Evolutionary conservation across 2,888 invertebrate species (phyloP), one percentile per base, ranked within the genome.

Genomic region (Isoperla grammatica): DNA sequence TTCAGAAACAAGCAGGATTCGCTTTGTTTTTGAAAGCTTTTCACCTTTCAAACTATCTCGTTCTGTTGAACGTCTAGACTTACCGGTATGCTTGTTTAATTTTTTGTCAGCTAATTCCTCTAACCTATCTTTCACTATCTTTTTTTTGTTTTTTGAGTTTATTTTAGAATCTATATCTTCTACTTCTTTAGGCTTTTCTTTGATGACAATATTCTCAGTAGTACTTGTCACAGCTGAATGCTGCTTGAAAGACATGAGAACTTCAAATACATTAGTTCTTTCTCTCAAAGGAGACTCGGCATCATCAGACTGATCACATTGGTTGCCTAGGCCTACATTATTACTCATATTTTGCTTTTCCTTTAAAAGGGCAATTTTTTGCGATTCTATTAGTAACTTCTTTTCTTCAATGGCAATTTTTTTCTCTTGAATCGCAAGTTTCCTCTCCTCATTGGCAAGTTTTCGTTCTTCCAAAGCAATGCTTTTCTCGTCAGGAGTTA

Each of bases 31-130:
- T 12, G 8, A 8, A 17, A 17, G 12, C 11, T 12, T 37, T 23
- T 23, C 13, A 29, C 5, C 11, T 40, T 20, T 11, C 45, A 23
- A 40, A 11, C 42, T 20, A 12, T n/a, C 22, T 39, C 40, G 3
- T 37, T 13, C 20, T 43, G 4, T 20, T 11, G 19, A 9, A 35
- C 6, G 35, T 2, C 3, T n/a, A n/a, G n/a, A n/a, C n/a, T n/a
- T n/a, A n/a, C n/a, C n/a, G n/a, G n/a, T n/a, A 19, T 62, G 20
- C 43, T 23, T 43, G 45, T 43, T 22, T 22, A n/a, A 42, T 45
- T 56, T 59, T 23, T 42, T 12, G n/a, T 39, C 23, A 23, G 19
- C 12, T 54, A 57, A 35, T 3, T 46, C 20, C 53, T 57, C 61
- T 20, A 61, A 29, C 13, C 35, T 54, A 15, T 46, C 29, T 37